Evolutionary conservation across 2,113 vertebrate species (phyloP), one percentile per base, ranked within the genome.

Genomic region (Tachysurus vachellii): DNA sequence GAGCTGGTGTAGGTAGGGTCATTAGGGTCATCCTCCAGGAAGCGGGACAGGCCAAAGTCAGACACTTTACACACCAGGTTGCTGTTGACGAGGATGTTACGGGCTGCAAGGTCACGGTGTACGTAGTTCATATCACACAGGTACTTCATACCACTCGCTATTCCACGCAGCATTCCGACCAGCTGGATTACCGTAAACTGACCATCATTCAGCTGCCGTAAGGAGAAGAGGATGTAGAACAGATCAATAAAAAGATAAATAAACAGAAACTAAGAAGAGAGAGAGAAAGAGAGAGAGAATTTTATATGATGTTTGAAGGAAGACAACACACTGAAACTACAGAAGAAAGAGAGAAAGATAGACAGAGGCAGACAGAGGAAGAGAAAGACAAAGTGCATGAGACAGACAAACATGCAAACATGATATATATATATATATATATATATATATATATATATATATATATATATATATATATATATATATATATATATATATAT

Each of bases 21-120:
- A 0, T 96, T 94, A 0, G 98, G 93, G 90, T 99, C 98, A 0
- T 99, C 98, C 91, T 99, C 98, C 76, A 99, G 93, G 92, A 99
- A 99, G 66, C 98, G 96, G 1, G 98, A 99, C 62, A 99, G 96
- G 82, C 98, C 98, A 0, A 99, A 99, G 93, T 99, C 98, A 0
- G 98, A 99, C 88, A 99, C 98, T 91, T 99, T 99, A 94, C 98
- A 99, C 92, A 99, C 97, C 89, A 99, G 94, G 92, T 99, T 99
- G 93, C 97, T 99, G 93, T 99, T 99, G 92, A 99, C 97, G 31
- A 99, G 93, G 91, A 99, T 99, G 93, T 99, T 99, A 36, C 98
- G 96, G 66, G 98, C 98, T 7, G 98, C 98, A 90, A 99, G 92
- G 94, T 99, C 98, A 0, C 98, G 95, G 92, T 99, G 98, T 85